Base-by-base conservation (phyloP, 2,113 vertebrate species). In the Oxyruncus cristatus region DNA sequence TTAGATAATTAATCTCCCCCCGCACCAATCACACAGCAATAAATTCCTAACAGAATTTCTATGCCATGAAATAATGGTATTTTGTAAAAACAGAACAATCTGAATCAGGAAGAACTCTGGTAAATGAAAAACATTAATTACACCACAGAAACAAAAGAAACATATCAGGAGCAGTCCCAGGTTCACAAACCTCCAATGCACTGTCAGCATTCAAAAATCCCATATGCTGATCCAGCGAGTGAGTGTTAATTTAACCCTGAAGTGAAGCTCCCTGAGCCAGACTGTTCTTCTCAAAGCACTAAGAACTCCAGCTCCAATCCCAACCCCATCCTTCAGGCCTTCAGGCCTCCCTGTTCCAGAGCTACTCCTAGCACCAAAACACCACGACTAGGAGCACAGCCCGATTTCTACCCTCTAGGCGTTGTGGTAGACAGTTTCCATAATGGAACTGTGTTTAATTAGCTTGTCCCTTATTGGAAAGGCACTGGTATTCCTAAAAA, bases 351-450 rank as follows among this genome's bases (percentile, higher is more conserved):
- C n/a, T 53, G 35, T 12, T 5, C 2, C 21, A 28, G 23, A 63
- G n/a, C 14, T 58, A 14, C n/a, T 14, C 58, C 41, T 28, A n/a
- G 23, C 41, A 62, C 13, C 11, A 26, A 58, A 56, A 47, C 24
- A 75, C 7, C 50, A 39, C 0, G 0, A 4, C 17, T 13, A 14
- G 9, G 18, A 78, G 21, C 37, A 61, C 24, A 62, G 20, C 6
- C 14, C 4, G 3, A 17, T 52, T 66, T 85, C 46, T n/a, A 2
- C 23, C 11, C 53, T 55, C n/a, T 11, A 27, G 46, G 47, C 26
- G 77, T 73, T n/a, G 49, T 8, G 30, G 41, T 23, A 66, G 35
- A 10, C 23, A 67, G 10, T 10, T 62, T 81, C 47, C 2, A 0
- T 12, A 17, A n/a, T 0, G 39, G 24, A 89, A 12, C 28, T 30